Evolutionary conservation across 2,113 vertebrate species (phyloP).

Genomic region (Mobula hypostoma): DNA sequence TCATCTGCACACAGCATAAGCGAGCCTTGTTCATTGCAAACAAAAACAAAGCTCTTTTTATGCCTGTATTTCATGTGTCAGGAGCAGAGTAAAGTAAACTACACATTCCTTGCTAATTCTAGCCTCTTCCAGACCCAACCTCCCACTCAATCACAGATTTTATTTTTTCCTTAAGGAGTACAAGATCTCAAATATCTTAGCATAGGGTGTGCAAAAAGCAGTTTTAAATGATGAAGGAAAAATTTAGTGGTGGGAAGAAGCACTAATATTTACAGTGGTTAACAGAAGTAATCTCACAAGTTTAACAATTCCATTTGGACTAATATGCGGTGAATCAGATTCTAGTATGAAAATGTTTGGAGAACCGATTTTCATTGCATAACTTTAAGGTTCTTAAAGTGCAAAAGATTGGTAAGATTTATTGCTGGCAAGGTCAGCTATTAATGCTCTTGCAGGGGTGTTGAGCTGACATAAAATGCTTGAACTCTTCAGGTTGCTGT

Average conservation of each 20-base stretch:
- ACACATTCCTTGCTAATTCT: conserved; percentile 26
- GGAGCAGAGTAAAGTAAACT: neutral
- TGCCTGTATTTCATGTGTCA: neutral
- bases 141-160: neutral
- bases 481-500: no score
- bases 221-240: neutral
- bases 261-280: neutral
- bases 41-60: conserved; percentile 18
- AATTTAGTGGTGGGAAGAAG: neutral
- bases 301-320: neutral
- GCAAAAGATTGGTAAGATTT: no score
- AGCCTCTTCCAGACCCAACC: neutral
- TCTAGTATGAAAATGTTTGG: neutral
- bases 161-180: neutral
- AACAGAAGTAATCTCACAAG: neutral
- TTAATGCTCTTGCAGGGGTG: no score
- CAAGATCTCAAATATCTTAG: neutral
- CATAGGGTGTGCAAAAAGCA: neutral
- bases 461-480: no score
- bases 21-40: neutral
- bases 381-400: no score
- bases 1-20: neutral
- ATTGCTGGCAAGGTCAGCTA: no score
- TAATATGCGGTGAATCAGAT: neutral
- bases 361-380: neutral